Evolutionary conservation across 2,888 invertebrate species (phyloP).

Genomic region (Cyclophora albipunctata): DNA sequence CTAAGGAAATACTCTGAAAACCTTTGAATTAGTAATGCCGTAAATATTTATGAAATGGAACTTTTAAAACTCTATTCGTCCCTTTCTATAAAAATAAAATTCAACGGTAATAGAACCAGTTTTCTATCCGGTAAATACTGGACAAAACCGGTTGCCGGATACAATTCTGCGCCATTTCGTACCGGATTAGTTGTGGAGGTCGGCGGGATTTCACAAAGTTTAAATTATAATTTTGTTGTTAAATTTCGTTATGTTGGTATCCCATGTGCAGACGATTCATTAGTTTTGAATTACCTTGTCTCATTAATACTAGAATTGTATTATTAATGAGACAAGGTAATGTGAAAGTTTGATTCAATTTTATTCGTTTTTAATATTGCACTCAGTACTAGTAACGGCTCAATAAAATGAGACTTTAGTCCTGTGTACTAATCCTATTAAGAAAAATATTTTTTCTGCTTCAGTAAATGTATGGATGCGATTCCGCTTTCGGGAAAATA

Average conservation of each 20-base stretch:
- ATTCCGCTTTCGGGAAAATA: no score
- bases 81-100: no score
- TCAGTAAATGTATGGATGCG: background rate
- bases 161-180: slow-evolving; percentile 35
- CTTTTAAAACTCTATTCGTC: no score
- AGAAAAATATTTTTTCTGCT: background rate
- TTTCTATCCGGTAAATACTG: slow-evolving; percentile 36
- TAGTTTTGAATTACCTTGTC: background rate
- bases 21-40: no score
- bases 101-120: slow-evolving; percentile 12
- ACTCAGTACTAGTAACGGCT: no score
- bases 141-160: slow-evolving; percentile 27
- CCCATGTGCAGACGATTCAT: background rate
- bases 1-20: no score
- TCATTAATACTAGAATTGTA: background rate
- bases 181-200: slow-evolving; percentile 31
- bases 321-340: no score
- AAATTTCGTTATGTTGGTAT: slow-evolving; percentile 6
- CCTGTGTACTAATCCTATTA: background rate
- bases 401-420: no score
- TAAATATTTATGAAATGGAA: no score
- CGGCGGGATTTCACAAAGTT: slow-evolving; percentile 24
- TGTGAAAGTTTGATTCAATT: background rate
- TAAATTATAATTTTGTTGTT: slow-evolving; percentile 23
- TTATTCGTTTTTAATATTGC: background rate